phyloP scores from a whole-genome alignment of 2,888 invertebrate species.

The Pollenia labialis region DNA sequence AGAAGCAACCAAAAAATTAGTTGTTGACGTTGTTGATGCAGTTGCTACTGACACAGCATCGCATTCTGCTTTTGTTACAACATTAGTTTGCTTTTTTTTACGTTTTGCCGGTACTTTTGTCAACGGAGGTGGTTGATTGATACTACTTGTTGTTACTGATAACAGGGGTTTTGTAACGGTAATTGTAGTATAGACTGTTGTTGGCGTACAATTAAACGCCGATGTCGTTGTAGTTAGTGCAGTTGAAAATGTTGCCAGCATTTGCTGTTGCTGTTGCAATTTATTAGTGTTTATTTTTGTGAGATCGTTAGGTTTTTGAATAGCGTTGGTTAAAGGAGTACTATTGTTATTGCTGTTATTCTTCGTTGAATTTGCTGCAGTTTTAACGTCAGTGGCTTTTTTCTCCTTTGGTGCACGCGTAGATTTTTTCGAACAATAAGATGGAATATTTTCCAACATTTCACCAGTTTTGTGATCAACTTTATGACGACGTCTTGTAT shows the following conservation, averaged over 20 bases:
- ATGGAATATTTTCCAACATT: conserved; percentile 83
- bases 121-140: conserved; percentile 58
- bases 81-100: conserved; percentile 64
- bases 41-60: conserved; percentile 1
- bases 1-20: conserved; percentile 47
- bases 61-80: conserved; percentile 18
- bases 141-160: conserved; percentile 31
- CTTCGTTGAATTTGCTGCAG: conserved; percentile 5
- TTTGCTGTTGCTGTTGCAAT: conserved; percentile 25
- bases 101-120: conserved; percentile 66
- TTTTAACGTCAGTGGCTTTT: conserved; percentile 75
- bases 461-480: conserved; percentile 84
- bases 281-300: conserved; percentile 72
- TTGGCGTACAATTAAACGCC: conserved; percentile 30
- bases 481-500: conserved; percentile 86
- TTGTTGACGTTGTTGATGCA: conserved; percentile 17
- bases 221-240: conserved; percentile 45
- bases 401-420: conserved; percentile 74
- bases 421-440: conserved; percentile 83
- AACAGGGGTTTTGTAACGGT: conserved; percentile 39
- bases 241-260: conserved; percentile 48
- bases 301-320: conserved; percentile 58
- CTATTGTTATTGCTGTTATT: conserved; percentile 12
- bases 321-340: conserved; percentile 20
- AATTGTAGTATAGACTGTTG: conserved; percentile 45